These are phyloP conservation scores for Lasioglossum villosulum DNA, from an alignment of 2,888 invertebrate species.

Conservation along the genomic window DNA sequence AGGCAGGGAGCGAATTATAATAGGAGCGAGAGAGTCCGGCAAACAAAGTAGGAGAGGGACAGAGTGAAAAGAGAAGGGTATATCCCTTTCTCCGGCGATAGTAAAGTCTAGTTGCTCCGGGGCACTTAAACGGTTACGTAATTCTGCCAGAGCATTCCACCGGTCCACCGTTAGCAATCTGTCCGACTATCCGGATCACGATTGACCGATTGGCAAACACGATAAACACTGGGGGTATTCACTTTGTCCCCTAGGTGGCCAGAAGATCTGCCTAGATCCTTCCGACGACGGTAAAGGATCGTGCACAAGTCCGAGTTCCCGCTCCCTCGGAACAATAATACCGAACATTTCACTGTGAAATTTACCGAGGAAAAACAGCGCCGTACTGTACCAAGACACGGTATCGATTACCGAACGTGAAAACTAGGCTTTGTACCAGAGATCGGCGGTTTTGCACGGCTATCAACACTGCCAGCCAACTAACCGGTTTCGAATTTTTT, in stretches of 20 bases:
- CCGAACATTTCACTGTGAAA: background rate
- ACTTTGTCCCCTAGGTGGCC: conserved; percentile 44
- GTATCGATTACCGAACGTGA: background rate
- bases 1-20: background rate
- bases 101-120: conserved; percentile 60
- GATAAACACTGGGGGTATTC: conserved; percentile 47
- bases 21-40: background rate
- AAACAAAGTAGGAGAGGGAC: conserved; percentile 1
- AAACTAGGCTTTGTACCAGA: background rate
- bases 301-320: background rate
- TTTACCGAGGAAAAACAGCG: background rate
- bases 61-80: conserved; percentile 52
- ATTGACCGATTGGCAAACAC: conserved; percentile 70
- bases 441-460: background rate
- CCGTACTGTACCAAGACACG: background rate
- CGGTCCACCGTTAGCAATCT: conserved; percentile 61
- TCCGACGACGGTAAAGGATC: conserved; percentile 7
- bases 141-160: conserved; percentile 58
- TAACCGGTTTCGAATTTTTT: background rate
- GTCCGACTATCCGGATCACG: conserved; percentile 71
- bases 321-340: background rate
- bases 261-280: conserved; percentile 26
- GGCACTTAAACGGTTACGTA: conserved; percentile 60
- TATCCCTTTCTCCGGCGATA: conserved; percentile 64
- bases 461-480: background rate